Conservation (phyloP, 2,888 invertebrate species). For the Rotaria magnacalcarata region DNA sequence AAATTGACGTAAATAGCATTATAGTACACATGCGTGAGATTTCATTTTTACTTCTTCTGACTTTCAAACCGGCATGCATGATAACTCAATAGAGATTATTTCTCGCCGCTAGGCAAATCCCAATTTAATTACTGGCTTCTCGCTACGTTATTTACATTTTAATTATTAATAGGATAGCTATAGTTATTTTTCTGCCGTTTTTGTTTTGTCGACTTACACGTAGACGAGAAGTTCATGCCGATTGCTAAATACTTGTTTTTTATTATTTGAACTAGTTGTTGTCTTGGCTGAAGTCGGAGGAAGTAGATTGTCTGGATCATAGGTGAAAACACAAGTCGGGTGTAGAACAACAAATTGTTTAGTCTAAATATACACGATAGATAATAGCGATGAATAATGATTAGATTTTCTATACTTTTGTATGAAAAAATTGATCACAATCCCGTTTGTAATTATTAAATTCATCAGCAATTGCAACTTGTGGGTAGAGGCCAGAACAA, state of each 20-base stretch:
- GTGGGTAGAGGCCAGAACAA: constrained; percentile 87
- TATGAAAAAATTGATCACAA: constrained; percentile 60
- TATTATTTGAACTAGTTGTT: constrained; percentile 36
- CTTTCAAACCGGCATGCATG: no score
- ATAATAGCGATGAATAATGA: background rate
- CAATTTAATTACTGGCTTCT: no score
- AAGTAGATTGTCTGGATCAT: constrained; percentile 73
- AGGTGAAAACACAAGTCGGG: constrained; percentile 81
- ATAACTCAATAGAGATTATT: no score
- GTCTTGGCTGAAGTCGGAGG: constrained; percentile 57
- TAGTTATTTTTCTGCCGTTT: no score
- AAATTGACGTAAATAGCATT: no score
- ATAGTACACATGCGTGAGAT: no score
- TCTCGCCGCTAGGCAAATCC: no score
- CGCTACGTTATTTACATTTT: no score
- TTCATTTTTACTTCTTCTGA: no score
- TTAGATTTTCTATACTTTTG: constrained; percentile 52
- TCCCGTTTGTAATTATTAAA: constrained; percentile 79
- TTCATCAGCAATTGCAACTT: constrained; percentile 87
- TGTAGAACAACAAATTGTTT: constrained; percentile 85
- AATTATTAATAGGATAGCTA: no score
- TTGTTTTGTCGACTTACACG: constrained; percentile 66
- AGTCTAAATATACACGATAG: constrained; percentile 62
- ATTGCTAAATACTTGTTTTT: constrained; percentile 62
- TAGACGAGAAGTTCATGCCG: constrained; percentile 82